These are phyloP conservation scores for Sesia bembeciformis DNA, from an alignment of 2,888 invertebrate genomes.

Conservation along the genomic window DNA sequence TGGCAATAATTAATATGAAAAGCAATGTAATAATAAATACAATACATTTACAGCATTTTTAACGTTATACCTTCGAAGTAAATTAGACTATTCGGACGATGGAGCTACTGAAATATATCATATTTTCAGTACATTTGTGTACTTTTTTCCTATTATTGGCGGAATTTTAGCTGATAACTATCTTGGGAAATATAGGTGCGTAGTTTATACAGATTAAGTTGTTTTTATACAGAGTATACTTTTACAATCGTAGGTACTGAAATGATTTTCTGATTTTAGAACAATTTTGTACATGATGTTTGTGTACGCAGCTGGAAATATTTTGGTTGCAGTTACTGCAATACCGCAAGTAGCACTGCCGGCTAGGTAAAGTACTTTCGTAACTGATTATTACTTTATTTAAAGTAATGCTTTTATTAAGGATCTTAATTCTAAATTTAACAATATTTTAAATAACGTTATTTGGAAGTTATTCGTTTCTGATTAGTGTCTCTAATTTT, in stretches of 20 bases:
- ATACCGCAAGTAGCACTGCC: slow-evolving; percentile 68
- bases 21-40: not conserved
- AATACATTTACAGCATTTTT: slow-evolving; percentile 77
- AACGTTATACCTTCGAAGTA: slow-evolving; percentile 80
- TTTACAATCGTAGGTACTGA: not conserved
- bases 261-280: slow-evolving; percentile 20
- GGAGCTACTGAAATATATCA: slow-evolving; percentile 84
- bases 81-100: slow-evolving; percentile 76
- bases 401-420: too few species aligned
- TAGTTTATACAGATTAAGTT: not conserved
- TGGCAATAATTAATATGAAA: not conserved
- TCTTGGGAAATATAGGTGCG: slow-evolving; percentile 83
- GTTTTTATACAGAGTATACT: not conserved
- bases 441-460: too few species aligned
- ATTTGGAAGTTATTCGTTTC: too few species aligned
- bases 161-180: slow-evolving; percentile 87
- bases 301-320: slow-evolving; percentile 81
- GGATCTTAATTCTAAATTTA: too few species aligned
- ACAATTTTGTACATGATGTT: slow-evolving; percentile 84
- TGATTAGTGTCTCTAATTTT: too few species aligned
- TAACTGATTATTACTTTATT: too few species aligned
- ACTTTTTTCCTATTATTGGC: slow-evolving; percentile 84
- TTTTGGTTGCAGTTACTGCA: slow-evolving; percentile 76
- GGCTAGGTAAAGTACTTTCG: slow-evolving; percentile 28
- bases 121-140: slow-evolving; percentile 81